A percentile compares a stretch with the other conserved stretches of the same genome.
phyloP scores from a whole-genome alignment of 2,113 vertebrate species.

The Centropristis striata region DNA sequence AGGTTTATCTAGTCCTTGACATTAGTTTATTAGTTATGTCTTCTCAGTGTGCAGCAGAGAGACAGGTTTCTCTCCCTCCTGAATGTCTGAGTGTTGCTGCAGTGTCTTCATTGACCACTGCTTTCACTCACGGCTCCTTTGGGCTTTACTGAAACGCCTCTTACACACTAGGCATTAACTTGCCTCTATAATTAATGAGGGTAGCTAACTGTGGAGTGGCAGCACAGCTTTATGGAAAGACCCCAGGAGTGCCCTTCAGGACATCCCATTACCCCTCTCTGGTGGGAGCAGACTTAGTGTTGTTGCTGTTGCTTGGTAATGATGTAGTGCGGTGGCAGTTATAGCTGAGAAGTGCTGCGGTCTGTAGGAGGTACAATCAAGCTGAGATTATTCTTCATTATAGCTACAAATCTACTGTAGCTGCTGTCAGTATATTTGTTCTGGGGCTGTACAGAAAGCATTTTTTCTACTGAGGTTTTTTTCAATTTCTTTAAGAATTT shows the following conservation, averaged over 20 bases:
- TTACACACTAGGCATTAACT: slow-evolving; percentile 69
- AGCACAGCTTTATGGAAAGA: slow-evolving; percentile 60
- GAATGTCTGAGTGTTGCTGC: slow-evolving; percentile 21
- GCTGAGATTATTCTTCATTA: background rate
- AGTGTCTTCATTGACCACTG: slow-evolving; percentile 51
- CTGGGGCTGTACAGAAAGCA: background rate
- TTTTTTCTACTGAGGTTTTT: too few relatives aligned
- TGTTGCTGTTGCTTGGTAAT: slow-evolving; percentile 27
- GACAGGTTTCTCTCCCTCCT: slow-evolving; percentile 2
- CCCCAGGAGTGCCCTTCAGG: slow-evolving; percentile 69
- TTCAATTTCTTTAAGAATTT: background rate
- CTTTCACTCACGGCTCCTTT: slow-evolving; percentile 35
- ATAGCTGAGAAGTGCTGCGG: slow-evolving; percentile 8
- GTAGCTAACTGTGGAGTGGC: slow-evolving; percentile 56
- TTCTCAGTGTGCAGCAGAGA: background rate
- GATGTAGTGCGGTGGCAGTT: slow-evolving; percentile 19
- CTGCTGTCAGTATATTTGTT: background rate
- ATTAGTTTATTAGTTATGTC: background rate
- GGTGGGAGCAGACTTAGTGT: slow-evolving; percentile 13
- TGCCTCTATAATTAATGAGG: slow-evolving; percentile 78
- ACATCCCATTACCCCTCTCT: slow-evolving; percentile 57
- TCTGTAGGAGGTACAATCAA: slow-evolving; percentile 14
- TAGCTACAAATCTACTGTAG: background rate
- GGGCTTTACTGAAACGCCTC: slow-evolving; percentile 55
- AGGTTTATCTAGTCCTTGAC: background rate